Conservation (phyloP, 2,888 invertebrate genomes). For the Ashinkailepas kermadecensis region DNA sequence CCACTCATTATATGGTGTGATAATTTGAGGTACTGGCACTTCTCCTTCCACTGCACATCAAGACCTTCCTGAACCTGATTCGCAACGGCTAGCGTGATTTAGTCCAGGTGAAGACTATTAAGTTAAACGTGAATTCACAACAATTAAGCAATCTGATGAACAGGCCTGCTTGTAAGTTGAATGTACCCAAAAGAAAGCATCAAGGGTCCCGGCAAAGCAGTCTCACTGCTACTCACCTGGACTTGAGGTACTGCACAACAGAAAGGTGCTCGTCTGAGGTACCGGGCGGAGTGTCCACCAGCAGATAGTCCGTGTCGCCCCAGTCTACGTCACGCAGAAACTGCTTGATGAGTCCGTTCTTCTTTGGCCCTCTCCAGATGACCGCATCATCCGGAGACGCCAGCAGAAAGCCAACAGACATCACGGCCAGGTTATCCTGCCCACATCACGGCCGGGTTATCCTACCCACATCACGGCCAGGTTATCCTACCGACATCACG, state of each 20-base stretch:
- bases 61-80: too few relatives aligned
- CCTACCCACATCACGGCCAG: not conserved
- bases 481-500: slow-evolving; percentile 73
- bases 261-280: slow-evolving; percentile 88
- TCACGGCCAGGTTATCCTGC: slow-evolving; percentile 87
- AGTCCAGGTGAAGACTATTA: too few relatives aligned
- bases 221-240: slow-evolving; percentile 40
- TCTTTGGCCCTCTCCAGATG: slow-evolving; percentile 99
- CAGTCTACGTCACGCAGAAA: slow-evolving; percentile 93
- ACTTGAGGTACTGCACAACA: slow-evolving; percentile 49
- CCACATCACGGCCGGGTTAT: slow-evolving; percentile 56
- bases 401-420: slow-evolving; percentile 93
- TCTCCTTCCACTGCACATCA: too few relatives aligned
- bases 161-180: too few relatives aligned
- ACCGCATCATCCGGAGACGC: slow-evolving; percentile 84
- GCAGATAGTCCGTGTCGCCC: slow-evolving; percentile 78
- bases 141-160: too few relatives aligned
- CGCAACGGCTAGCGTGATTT: too few relatives aligned
- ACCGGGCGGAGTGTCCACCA: slow-evolving; percentile 95
- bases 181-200: too few relatives aligned
- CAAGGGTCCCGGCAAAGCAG: too few relatives aligned
- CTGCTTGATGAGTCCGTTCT: slow-evolving; percentile 93
- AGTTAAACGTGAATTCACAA: too few relatives aligned
- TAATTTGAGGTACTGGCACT: too few relatives aligned
- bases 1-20: too few relatives aligned